Evolutionary conservation across 2,113 vertebrate species (phyloP), one percentile per base, ranked within the genome.

Genomic region (Muntiacus muntjak): DNA sequence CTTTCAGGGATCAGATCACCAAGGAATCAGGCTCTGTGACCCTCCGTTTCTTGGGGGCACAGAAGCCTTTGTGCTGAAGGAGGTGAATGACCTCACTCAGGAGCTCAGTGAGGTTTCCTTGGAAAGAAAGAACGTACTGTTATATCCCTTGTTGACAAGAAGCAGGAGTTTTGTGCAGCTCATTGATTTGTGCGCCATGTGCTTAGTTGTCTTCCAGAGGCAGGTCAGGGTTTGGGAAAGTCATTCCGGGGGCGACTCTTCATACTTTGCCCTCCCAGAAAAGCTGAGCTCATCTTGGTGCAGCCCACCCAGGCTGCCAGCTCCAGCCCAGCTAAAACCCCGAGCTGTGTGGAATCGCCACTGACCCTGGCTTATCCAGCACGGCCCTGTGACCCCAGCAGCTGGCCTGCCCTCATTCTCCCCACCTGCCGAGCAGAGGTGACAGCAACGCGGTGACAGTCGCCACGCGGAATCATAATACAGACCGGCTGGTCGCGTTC

Each of bases 391-490:
- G 62, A 14, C 71, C 47, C 12, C 19, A 6, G n/a, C 17, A 1
- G 7, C 25, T 50, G 16, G 3, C 47, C 1, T 6, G 3, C 33
- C 91, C 87, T 95, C 71, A 26, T 23, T 43, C 12, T 43, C 40
- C 40, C 71, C 71, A 76, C 40, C 23, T 76, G 21, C 40, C 58
- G 1, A 90, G 50, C 89, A 60, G 67, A 33, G 33, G 25, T 5
- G 0, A 5, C 8, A 4, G 7, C 6, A 1, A 58, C 16, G 0
- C 0, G 1, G 1, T 7, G 30, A 16, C 76, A 52, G 33, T 2
- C 1, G 5, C 83, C 47, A 11, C 1, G 1, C 3, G 1, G 50
- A 57, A 64, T 1, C 11, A 1, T 4, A 3, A 5, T 0, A 23
- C 13, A 36, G 21, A 36, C 28, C 50, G 0, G 19, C 82, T 17